These are phyloP conservation scores for Gallirallus australis DNA, from an alignment of 2,797 vertebrate genomes.

Conservation along the genomic window DNA sequence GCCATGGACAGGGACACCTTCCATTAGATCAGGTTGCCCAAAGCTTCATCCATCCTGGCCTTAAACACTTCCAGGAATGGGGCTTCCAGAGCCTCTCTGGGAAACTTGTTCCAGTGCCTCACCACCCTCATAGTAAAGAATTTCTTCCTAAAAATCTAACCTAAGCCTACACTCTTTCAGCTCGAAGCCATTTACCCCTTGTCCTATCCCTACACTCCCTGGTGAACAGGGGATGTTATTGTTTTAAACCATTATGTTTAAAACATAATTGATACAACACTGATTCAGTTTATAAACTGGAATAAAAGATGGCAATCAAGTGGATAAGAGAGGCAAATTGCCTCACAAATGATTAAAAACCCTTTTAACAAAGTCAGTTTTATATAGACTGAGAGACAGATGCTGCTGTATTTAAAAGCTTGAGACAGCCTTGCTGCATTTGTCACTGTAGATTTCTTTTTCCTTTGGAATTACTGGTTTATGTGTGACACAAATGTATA, in stretches of 20 bases:
- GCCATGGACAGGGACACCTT: too few relatives aligned
- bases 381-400: neutral
- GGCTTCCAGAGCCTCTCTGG: too few relatives aligned
- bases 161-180: too few relatives aligned
- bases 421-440: conserved; percentile 11
- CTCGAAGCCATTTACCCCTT: too few relatives aligned
- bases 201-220: too few relatives aligned
- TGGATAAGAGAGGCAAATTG: neutral
- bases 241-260: neutral
- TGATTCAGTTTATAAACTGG: neutral
- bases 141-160: too few relatives aligned
- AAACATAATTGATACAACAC: neutral
- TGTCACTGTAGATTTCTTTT: neutral
- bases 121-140: too few relatives aligned
- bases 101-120: too few relatives aligned
- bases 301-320: neutral
- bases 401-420: neutral
- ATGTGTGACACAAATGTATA: neutral
- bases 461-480: neutral
- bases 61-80: too few relatives aligned
- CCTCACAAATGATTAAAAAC: conserved; percentile 3
- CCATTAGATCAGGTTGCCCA: too few relatives aligned
- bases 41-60: too few relatives aligned
- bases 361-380: conserved; percentile 1
- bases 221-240: too few relatives aligned